Conservation (phyloP, 1,140 invertebrate species). For the Doryteuthis pealeii region DNA sequence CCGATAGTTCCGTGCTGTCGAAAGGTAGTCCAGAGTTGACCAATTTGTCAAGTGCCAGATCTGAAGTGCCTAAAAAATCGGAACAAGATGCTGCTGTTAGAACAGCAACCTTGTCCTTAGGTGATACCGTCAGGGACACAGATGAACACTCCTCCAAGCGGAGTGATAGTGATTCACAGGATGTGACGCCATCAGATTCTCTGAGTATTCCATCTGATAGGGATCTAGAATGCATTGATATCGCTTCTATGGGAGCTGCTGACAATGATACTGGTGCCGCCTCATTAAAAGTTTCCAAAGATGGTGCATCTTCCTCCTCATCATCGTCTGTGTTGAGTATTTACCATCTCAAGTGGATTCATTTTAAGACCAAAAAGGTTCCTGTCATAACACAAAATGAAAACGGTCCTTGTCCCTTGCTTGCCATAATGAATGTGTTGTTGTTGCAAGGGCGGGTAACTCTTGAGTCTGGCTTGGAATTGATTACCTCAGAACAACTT, state of each 20-base stretch:
- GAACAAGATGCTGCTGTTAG: not conserved
- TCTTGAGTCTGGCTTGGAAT: slow-evolving; percentile 60
- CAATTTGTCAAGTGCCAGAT: not conserved
- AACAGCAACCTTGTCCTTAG: not conserved
- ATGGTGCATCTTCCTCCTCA: not conserved
- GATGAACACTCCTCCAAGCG: not conserved
- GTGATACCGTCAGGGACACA: not conserved
- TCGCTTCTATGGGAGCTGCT: not conserved
- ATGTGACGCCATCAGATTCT: not conserved
- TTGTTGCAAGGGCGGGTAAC: slow-evolving; percentile 62
- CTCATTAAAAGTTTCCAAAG: not conserved
- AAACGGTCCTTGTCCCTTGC: slow-evolving; percentile 68
- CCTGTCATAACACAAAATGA: slow-evolving; percentile 68
- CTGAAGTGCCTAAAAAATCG: not conserved
- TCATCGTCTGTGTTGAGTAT: slow-evolving; percentile 35
- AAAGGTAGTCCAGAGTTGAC: too few species aligned
- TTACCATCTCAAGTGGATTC: slow-evolving; percentile 65
- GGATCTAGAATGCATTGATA: not conserved
- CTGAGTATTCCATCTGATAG: slow-evolving; percentile 8
- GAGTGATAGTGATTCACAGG: slow-evolving; percentile 3
- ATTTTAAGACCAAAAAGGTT: slow-evolving; percentile 58
- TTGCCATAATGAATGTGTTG: slow-evolving; percentile 67
- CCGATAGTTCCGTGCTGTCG: too few species aligned
- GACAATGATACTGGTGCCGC: not conserved
- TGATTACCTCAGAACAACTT: slow-evolving; percentile 64